Evolutionary conservation across 92 coral and sea anemone species (phyloP), one percentile per base, ranked within the genome.

Genomic region (Parazoanthus atlanticus): DNA sequence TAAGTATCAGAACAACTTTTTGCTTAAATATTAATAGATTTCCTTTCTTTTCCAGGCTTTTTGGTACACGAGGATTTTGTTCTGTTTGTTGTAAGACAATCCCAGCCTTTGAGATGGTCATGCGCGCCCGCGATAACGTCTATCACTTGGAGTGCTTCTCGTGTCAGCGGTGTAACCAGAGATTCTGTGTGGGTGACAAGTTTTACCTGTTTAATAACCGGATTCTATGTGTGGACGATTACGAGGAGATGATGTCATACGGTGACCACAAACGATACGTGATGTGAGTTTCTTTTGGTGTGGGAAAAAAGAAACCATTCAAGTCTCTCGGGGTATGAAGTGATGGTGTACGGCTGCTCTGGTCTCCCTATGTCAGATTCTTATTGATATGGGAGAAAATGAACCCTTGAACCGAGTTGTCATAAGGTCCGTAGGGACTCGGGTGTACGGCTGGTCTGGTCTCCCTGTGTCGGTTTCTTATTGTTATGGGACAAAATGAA

Each of bases 121-220:
- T 97, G 99, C 96, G 99, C 58, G 99, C 98, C 38, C 91, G 96
- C 40, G 99, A 97, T 58, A 93, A 95, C 66, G 99, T 97, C 54
- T 97, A 97, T 36, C 99, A 97, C 46, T 74, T 97, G 85, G 99
- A 97, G 88, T 97, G 99, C 79, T 97, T 97, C 89, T 94, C 99
- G 16, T 97, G 99, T 86, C 98, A 93, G 79, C 94, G 99, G 58
- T 97, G 99, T 80, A 95, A 94, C 86, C 99, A 95, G 90, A 91
- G 99, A 74, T 97, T 97, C 72, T 97, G 99, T 81, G 99, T 97
- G 5, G 99, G 99, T 56, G 99, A 97, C 96, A 97, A 97, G 88
- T 97, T 95, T 88, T 95, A 94, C 89, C 91, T 97, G 65, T 89
- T 93, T 52, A 95, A 95, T 88, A 97, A 97, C 90, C 88, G 95